phyloP scores from a whole-genome alignment of 2,797 vertebrate genomes.

The Melopsittacus undulatus region DNA sequence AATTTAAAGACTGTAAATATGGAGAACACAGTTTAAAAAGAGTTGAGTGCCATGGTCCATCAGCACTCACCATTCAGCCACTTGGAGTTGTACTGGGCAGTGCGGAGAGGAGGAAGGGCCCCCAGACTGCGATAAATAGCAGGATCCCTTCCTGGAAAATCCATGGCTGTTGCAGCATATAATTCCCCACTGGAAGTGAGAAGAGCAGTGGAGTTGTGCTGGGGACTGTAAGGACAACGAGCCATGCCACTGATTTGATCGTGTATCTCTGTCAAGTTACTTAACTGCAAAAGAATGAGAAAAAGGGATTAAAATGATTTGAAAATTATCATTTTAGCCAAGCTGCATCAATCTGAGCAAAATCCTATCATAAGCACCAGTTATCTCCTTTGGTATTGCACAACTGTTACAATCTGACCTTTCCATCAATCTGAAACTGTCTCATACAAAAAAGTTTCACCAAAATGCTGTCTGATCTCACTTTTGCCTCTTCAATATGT shows the following conservation, averaged over 20 bases:
- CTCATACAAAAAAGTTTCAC: not conserved
- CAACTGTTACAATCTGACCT: not conserved
- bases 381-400: not conserved
- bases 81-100: conserved; percentile 98
- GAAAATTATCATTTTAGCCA: not conserved
- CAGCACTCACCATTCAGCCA: conserved; percentile 92
- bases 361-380: not conserved
- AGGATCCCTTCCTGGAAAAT: conserved; percentile 95
- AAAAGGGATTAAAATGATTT: not conserved
- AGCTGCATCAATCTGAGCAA: not conserved
- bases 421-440: not conserved
- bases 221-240: conserved; percentile 94
- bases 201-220: conserved; percentile 96
- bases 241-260: conserved; percentile 99
- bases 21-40: not conserved
- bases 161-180: conserved; percentile 97
- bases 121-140: conserved; percentile 97
- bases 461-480: not conserved
- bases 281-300: conserved; percentile 78
- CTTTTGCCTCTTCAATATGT: not conserved
- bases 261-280: conserved; percentile 92
- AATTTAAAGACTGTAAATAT: not conserved
- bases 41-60: not conserved
- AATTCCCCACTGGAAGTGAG: conserved; percentile 93
- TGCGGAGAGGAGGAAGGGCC: conserved; percentile 90